phyloP scores from a whole-genome alignment of 2,797 vertebrate species.

The Apodemus agrarius region DNA sequence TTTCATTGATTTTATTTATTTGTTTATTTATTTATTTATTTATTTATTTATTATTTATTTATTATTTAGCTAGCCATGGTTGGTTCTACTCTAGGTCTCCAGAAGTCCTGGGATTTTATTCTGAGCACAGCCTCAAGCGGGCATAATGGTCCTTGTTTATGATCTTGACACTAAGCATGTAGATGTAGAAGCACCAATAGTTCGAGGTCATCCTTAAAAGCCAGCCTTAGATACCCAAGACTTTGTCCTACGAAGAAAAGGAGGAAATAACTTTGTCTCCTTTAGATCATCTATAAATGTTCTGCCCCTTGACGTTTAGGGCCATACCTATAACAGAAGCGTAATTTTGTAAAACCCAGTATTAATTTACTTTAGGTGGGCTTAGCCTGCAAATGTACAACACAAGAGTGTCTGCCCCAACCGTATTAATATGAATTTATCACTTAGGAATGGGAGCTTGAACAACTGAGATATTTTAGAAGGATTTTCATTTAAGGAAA shows the following conservation, averaged over 20 bases:
- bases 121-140: neutral
- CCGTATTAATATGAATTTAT: conserved; percentile 16
- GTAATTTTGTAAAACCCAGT: conserved; percentile 9
- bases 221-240: neutral
- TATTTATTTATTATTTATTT: too few species aligned
- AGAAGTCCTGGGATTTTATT: neutral
- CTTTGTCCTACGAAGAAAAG: neutral
- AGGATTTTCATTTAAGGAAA: conserved; percentile 50
- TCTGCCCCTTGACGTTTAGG: neutral
- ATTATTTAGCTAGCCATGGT: neutral
- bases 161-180: too few species aligned
- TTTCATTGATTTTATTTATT: neutral
- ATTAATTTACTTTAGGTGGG: conserved; percentile 29
- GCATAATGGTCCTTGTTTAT: neutral
- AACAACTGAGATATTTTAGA: conserved; percentile 38
- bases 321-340: neutral
- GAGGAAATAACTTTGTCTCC: neutral
- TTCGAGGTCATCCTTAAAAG: neutral
- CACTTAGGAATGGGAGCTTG: neutral
- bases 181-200: neutral
- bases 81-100: too few species aligned
- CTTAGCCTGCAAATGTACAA: conserved; percentile 11
- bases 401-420: conserved; percentile 36
- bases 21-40: neutral
- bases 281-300: conserved; percentile 43